Conservation (phyloP, 1,140 invertebrate species). For the Drosophila ohnishii region DNA sequence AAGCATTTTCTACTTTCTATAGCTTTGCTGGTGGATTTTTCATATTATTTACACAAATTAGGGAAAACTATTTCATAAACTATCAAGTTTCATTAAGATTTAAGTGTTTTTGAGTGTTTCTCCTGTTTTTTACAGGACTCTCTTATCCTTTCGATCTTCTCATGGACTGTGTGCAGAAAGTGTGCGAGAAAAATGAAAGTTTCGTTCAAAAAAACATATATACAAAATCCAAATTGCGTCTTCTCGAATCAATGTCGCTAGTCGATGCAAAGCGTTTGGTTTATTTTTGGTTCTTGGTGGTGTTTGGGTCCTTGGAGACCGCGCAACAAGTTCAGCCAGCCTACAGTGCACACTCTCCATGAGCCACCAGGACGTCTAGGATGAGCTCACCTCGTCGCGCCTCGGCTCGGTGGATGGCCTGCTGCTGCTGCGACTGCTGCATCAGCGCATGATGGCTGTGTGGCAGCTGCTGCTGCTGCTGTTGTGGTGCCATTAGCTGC, state of each 20-base stretch:
- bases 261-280: slow-evolving; percentile 14
- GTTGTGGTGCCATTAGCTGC: slow-evolving; percentile 30
- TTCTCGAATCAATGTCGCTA: slow-evolving; percentile 48
- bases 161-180: neutral
- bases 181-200: slow-evolving; percentile 9
- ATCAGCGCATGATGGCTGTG: slow-evolving; percentile 70
- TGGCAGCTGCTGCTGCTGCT: slow-evolving; percentile 47
- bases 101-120: neutral
- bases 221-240: slow-evolving; percentile 24
- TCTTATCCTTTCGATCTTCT: neutral
- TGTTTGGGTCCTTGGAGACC: slow-evolving; percentile 14
- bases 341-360: slow-evolving; percentile 30
- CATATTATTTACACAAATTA: neutral
- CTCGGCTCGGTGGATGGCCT: slow-evolving; percentile 71
- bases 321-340: slow-evolving; percentile 43
- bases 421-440: slow-evolving; percentile 75
- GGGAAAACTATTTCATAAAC: neutral
- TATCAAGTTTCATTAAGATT: neutral
- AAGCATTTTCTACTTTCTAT: neutral
- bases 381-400: slow-evolving; percentile 68
- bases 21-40: neutral
- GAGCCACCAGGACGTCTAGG: slow-evolving; percentile 9
- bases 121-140: neutral
- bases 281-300: slow-evolving; percentile 2
- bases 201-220: slow-evolving; percentile 6